These are phyloP conservation scores for Colletes gigas DNA, from an alignment of 1,140 invertebrate species.

Conservation along the genomic window DNA sequence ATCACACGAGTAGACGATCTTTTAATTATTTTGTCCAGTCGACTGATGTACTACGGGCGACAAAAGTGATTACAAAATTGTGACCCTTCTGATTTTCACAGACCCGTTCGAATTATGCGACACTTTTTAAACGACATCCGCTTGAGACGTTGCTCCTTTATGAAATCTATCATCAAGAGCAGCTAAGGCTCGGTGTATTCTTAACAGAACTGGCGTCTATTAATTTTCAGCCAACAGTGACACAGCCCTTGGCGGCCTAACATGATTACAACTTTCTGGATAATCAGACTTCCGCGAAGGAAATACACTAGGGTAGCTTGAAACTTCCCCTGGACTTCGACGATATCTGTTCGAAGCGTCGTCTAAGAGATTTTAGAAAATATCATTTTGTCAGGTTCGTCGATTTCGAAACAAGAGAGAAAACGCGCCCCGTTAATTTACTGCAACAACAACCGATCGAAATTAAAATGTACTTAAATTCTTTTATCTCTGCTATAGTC, in stretches of 20 bases:
- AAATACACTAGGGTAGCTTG: conserved; percentile 30
- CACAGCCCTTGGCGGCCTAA: conserved; percentile 49
- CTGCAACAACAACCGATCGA: too few relatives aligned
- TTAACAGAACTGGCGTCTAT: conserved; percentile 47
- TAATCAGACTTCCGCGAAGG: conserved; percentile 50
- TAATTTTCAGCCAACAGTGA: conserved; percentile 59
- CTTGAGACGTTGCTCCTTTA: conserved; percentile 32
- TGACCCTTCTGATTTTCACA: background rate
- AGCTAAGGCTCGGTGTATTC: conserved; percentile 29
- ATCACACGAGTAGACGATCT: too few relatives aligned
- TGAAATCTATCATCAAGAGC: conserved; percentile 55
- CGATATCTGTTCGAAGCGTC: background rate
- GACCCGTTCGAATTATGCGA: conserved; percentile 25
- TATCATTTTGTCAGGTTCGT: background rate
- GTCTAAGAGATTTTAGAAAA: conserved; percentile 11
- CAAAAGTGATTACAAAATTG: background rate
- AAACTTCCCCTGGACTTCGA: conserved; percentile 33
- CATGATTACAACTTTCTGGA: conserved; percentile 59
- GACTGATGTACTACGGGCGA: too few relatives aligned
- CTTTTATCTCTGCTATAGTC: too few relatives aligned
- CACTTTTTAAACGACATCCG: conserved; percentile 6
- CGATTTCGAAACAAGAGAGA: background rate
- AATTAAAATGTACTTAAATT: background rate
- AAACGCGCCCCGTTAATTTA: background rate
- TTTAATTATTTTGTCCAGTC: too few relatives aligned